Evolutionary conservation across 2,888 invertebrate species (phyloP).

Genomic region (Rhaphigaster nebulosa): DNA sequence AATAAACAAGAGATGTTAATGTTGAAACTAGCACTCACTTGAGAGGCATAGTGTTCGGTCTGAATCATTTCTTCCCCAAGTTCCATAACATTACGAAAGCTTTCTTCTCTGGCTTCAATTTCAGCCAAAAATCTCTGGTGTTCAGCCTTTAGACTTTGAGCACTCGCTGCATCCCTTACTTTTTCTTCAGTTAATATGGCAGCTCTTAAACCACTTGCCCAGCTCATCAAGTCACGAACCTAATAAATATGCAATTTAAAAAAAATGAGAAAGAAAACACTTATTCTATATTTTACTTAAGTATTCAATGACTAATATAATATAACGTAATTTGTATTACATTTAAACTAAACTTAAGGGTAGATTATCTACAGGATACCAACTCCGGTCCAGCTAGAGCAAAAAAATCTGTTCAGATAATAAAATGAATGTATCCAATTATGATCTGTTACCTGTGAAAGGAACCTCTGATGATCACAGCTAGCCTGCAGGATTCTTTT

Average conservation of each 20-base stretch:
- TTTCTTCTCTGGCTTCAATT: slow-evolving; percentile 90
- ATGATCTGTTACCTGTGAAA: slow-evolving; percentile 75
- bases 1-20: neutral
- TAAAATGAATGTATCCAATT: neutral
- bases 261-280: neutral
- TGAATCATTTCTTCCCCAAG: slow-evolving; percentile 87
- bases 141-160: slow-evolving; percentile 86
- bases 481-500: slow-evolving; percentile 87
- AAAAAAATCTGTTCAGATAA: neutral
- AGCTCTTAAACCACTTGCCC: slow-evolving; percentile 85
- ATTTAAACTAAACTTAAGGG: too few species aligned
- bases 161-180: slow-evolving; percentile 84
- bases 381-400: too few species aligned
- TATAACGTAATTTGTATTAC: too few species aligned
- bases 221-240: slow-evolving; percentile 89
- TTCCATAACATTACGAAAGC: slow-evolving; percentile 81
- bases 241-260: slow-evolving; percentile 66
- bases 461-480: slow-evolving; percentile 89
- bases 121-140: slow-evolving; percentile 86
- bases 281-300: neutral
- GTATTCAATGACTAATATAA: neutral
- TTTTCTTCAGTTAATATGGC: slow-evolving; percentile 85
- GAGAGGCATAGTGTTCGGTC: slow-evolving; percentile 84
- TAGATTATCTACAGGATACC: too few species aligned
- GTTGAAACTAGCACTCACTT: slow-evolving; percentile 69